Conservation (phyloP, 2,797 vertebrate species). For the Nothura maculosa region DNA sequence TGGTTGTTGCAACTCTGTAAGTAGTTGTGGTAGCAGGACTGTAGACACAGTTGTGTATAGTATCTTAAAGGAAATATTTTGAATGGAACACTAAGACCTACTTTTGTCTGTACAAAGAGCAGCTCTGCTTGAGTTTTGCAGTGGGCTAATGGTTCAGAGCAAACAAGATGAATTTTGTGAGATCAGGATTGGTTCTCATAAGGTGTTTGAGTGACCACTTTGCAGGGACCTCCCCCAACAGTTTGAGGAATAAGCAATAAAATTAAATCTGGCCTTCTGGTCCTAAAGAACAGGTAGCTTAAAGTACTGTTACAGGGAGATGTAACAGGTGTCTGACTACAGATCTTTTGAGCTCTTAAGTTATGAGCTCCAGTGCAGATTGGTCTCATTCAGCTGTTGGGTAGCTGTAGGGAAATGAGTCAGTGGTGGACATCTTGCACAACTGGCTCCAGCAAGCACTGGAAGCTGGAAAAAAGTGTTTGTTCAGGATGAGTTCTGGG, state of each 20-base stretch:
- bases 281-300: background rate
- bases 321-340: background rate
- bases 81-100: background rate
- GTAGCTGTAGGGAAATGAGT: background rate
- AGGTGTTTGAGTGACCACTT: background rate
- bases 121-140: background rate
- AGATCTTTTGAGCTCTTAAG: background rate
- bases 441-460: background rate
- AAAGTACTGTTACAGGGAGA: background rate
- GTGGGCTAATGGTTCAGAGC: background rate
- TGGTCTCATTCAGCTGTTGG: background rate
- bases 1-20: background rate
- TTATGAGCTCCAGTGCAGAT: background rate
- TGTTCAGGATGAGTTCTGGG: background rate
- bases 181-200: background rate
- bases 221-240: background rate
- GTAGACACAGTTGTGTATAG: background rate
- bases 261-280: background rate
- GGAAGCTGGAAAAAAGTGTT: background rate
- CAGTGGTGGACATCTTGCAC: background rate
- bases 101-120: background rate
- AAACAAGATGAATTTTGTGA: background rate
- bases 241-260: background rate
- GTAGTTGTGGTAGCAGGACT: background rate
- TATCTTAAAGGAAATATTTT: background rate